phyloP scores from a whole-genome alignment of 2,113 vertebrate genomes.

The Corythoichthys haematopterus region DNA sequence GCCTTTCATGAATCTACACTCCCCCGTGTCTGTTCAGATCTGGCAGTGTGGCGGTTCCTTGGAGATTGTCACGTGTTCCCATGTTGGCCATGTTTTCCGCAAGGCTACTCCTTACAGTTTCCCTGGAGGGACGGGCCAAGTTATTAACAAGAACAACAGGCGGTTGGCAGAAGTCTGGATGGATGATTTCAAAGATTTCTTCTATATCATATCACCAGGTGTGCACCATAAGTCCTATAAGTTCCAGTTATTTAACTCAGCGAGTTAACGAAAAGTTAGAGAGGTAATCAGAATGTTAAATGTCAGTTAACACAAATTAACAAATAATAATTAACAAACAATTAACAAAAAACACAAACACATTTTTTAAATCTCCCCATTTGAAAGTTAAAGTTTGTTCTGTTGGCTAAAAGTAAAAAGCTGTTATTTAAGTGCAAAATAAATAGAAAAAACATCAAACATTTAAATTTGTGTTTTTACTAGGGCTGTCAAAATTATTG shows the following conservation, averaged over 20 bases:
- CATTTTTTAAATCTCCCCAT: too few relatives aligned
- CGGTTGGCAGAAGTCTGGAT: conserved; percentile 97
- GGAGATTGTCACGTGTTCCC: conserved; percentile 95
- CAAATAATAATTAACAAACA: too few relatives aligned
- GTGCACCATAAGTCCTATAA: conserved; percentile 6
- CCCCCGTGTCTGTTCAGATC: conserved; percentile 69
- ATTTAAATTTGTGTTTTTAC: too few relatives aligned
- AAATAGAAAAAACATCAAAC: too few relatives aligned
- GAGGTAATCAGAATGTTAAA: too few relatives aligned
- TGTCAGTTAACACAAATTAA: too few relatives aligned
- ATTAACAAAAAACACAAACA: too few relatives aligned
- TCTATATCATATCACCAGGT: conserved; percentile 98
- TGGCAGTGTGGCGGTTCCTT: conserved; percentile 96
- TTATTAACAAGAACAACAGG: conserved; percentile 98
- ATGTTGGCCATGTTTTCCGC: conserved; percentile 94
- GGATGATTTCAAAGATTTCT: conserved; percentile 99
- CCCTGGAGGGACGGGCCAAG: conserved; percentile 95
- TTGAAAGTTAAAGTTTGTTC: too few relatives aligned
- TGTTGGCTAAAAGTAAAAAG: too few relatives aligned
- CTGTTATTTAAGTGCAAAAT: too few relatives aligned
- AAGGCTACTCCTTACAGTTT: conserved; percentile 97
- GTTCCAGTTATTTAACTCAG: neutral
- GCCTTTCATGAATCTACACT: conserved; percentile 10
- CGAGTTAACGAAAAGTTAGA: too few relatives aligned
- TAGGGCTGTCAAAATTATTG: too few relatives aligned